Evolutionary conservation across 2,797 vertebrate species (phyloP).

Genomic region (Podarcis lilfordi): DNA sequence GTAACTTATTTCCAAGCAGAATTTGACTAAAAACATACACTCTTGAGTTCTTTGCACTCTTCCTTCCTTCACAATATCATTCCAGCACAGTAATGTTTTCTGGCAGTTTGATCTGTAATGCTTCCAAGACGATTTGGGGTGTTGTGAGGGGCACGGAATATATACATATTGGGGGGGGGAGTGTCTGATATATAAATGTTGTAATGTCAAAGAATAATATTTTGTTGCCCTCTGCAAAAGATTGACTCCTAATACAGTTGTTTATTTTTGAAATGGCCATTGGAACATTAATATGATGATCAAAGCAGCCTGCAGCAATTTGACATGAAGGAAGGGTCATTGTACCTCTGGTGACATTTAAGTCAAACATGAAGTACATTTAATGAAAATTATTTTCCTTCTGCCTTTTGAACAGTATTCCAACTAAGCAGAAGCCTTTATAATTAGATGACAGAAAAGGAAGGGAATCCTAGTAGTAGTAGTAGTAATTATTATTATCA

Average conservation of each 20-base stretch:
- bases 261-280: constrained; percentile 70
- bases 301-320: constrained; percentile 61
- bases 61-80: constrained; percentile 42
- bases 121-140: constrained; percentile 42
- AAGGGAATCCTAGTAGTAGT: constrained; percentile 42
- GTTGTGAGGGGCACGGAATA: not conserved
- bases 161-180: constrained; percentile 57
- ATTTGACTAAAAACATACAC: constrained; percentile 54
- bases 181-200: constrained; percentile 64
- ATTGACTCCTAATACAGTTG: constrained; percentile 66
- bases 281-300: constrained; percentile 73
- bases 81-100: constrained; percentile 59
- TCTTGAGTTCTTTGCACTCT: constrained; percentile 38
- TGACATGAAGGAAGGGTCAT: constrained; percentile 67
- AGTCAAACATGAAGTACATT: constrained; percentile 70
- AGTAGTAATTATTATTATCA: constrained; percentile 34
- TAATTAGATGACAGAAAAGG: constrained; percentile 47
- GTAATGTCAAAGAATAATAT: constrained; percentile 61
- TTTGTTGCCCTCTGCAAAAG: constrained; percentile 61
- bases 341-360: constrained; percentile 72
- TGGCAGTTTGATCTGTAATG: constrained; percentile 51
- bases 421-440: constrained; percentile 52
- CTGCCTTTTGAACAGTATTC: constrained; percentile 61
- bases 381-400: constrained; percentile 74
- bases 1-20: constrained; percentile 36